Evolutionary conservation across 2,113 vertebrate species (phyloP), one percentile per base, ranked within the genome.

Genomic region (Anseranas semipalmata): DNA sequence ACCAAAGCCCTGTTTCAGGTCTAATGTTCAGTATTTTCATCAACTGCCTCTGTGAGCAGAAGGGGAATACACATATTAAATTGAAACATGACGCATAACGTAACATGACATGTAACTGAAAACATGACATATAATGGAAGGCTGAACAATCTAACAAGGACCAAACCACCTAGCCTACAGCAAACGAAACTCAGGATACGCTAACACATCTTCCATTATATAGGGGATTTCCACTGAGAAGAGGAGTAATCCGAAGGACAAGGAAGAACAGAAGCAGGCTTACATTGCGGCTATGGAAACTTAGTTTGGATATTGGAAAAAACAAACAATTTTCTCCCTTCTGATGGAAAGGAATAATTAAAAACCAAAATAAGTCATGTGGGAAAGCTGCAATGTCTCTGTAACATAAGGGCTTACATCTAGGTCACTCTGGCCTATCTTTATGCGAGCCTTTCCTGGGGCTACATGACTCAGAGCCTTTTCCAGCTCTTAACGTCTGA

Each of bases 401-500:
- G 30, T 85, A 94, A 85, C 53, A 87, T 73, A 89, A 93, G 87
- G 84, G 84, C 81, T 95, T 85, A 35, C 68, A 93, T 96, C 45
- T 95, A 93, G 94, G 95, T 89, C 89, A 89, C 65, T 79, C 81
- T 68, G 76, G 66, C 75, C 70, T 85, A 8, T 79, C 81, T 89
- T 96, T 85, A 96, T 84, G 91, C 72, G 85, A 91, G 89, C 77
- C 71, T 96, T 91, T 95, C 96, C 94, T 73, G 87, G 27, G 93
- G 95, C 96, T 96, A 94, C 71, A 55, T 96, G 89, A 97, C 89
- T 96, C 94, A 87, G 41, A 96, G 89, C 25, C 71, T 85, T 68
- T 85, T 71, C 87, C 43, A 79, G 45, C 81, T 93, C 58, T 60
- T 56, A 52, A 1, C 3, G 52, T 78, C 81, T 39, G 70, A 87